phyloP scores from a whole-genome alignment of 1,140 invertebrate species.

The Trichomalopsis sarcophagae region DNA sequence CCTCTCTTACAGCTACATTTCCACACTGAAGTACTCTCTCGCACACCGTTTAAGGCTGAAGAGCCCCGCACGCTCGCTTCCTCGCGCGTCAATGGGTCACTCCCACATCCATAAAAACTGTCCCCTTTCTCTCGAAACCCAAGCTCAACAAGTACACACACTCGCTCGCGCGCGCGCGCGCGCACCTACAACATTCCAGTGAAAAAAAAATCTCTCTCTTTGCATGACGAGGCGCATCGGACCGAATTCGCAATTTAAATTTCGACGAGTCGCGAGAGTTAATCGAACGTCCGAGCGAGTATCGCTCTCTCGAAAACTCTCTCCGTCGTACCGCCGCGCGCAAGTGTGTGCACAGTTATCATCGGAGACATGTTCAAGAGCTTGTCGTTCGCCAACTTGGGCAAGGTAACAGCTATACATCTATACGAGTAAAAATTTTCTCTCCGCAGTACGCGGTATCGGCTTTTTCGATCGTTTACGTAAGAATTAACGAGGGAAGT shows the following conservation, averaged over 20 bases:
- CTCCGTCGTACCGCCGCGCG: not conserved
- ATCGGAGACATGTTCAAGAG: not conserved
- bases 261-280: not conserved
- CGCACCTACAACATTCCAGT: not conserved
- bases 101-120: not conserved
- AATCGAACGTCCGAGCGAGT: not conserved
- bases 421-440: too few species aligned
- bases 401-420: not conserved
- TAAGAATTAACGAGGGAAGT: too few species aligned
- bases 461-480: too few species aligned
- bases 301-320: not conserved
- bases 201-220: not conserved
- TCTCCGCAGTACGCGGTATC: too few species aligned
- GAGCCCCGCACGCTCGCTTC: too few species aligned
- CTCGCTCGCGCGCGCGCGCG: too few species aligned
- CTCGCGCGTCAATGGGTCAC: not conserved
- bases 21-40: too few species aligned
- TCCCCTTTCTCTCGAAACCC: not conserved
- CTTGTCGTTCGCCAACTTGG: not conserved
- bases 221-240: not conserved
- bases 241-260: not conserved
- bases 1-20: too few species aligned
- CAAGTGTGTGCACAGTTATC: not conserved
- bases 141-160: not conserved
- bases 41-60: too few species aligned